A percentile compares a stretch with the other conserved stretches of the same genome.
Conservation (phyloP, 1,140 invertebrate species). For the Maconellicoccus hirsutus region DNA sequence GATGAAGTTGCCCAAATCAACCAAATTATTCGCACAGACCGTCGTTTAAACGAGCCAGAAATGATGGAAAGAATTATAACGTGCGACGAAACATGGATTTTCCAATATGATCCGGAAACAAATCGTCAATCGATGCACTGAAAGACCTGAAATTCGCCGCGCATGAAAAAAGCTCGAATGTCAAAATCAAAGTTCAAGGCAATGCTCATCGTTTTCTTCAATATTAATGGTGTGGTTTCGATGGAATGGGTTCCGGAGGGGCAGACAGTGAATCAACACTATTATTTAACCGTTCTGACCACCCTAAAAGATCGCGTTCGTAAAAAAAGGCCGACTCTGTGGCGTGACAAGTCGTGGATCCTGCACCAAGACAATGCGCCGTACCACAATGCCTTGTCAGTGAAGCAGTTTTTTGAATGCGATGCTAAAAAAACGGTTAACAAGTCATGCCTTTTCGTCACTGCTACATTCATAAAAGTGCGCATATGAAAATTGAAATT, state of each 20-base stretch:
- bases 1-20: conserved; percentile 32
- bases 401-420: conserved; percentile 29
- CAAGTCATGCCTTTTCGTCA: no score
- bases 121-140: conserved; percentile 27
- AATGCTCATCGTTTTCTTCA: conserved; percentile 32
- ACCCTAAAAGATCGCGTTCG: conserved; percentile 25
- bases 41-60: conserved; percentile 26
- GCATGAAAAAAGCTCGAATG: conserved; percentile 28
- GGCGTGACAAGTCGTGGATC: conserved; percentile 27
- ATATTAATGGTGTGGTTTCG: conserved; percentile 31
- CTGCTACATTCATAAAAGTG: no score
- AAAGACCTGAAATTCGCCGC: neutral
- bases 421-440: conserved; percentile 28
- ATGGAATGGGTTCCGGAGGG: conserved; percentile 31
- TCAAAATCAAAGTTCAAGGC: conserved; percentile 29
- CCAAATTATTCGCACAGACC: conserved; percentile 30
- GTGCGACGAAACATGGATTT: conserved; percentile 31
- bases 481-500: neutral
- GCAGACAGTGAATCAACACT: conserved; percentile 27
- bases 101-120: conserved; percentile 29
- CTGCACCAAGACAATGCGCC: conserved; percentile 30
- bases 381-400: conserved; percentile 25
- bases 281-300: conserved; percentile 27
- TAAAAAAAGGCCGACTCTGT: conserved; percentile 26
- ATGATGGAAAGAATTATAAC: conserved; percentile 27